Percentiles rank a stretch among this genome's conserved stretches.
These are phyloP conservation scores for Desmophyllum pertusum DNA, from an alignment of 92 coral and sea anemone genomes.

Conservation along the genomic window DNA sequence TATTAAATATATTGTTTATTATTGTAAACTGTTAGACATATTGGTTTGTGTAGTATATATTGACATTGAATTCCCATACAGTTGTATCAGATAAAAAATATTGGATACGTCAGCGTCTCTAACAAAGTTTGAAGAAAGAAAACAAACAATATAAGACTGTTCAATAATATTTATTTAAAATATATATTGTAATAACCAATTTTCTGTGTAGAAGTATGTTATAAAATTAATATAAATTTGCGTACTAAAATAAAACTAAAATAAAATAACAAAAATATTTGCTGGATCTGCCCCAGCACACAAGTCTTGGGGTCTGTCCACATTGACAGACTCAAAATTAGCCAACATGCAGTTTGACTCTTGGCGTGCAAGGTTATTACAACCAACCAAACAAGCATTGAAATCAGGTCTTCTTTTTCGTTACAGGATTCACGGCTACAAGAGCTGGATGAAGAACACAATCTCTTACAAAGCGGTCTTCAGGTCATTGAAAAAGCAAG, in stretches of 20 bases:
- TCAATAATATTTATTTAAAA: too few species aligned
- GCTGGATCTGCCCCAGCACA: too few species aligned
- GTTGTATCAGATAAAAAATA: not conserved
- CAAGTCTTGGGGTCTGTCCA: not conserved
- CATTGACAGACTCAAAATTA: too few species aligned
- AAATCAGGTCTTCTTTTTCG: not conserved
- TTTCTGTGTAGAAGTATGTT: too few species aligned
- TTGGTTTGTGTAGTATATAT: not conserved
- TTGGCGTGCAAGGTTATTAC: not conserved
- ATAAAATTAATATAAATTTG: too few species aligned
- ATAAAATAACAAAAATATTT: too few species aligned
- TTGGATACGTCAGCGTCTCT: not conserved
- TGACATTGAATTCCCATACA: not conserved
- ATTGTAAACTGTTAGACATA: not conserved
- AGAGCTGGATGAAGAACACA: slow-evolving; percentile 75
- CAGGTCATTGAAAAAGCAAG: slow-evolving; percentile 87
- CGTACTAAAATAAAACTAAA: too few species aligned
- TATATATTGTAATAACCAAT: too few species aligned
- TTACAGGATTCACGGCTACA: slow-evolving; percentile 66
- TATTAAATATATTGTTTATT: too few species aligned
- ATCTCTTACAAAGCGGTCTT: slow-evolving; percentile 73
- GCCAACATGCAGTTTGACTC: not conserved
- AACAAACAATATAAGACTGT: not conserved
- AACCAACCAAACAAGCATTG: not conserved
- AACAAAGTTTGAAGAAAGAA: not conserved